These are phyloP conservation scores for Quadroppia sp. DNA, from an alignment of 2,888 invertebrate species.

Conservation along the genomic window DNA sequence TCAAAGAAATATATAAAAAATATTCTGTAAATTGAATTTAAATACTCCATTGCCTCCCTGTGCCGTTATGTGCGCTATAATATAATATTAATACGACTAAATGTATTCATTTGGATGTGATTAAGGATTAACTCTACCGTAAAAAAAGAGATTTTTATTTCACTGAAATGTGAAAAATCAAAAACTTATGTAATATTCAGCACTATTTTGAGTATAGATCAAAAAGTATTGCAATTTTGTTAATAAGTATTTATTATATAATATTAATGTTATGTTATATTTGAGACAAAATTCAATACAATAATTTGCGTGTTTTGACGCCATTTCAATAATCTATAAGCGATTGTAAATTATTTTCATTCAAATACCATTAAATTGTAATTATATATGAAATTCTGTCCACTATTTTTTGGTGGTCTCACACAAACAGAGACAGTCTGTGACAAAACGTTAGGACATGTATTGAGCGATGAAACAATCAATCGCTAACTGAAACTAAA, in stretches of 20 bases:
- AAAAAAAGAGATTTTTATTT: conserved; percentile 20
- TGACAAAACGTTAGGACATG: neutral
- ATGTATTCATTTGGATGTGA: conserved; percentile 16
- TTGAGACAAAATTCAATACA: neutral
- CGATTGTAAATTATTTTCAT: conserved; percentile 27
- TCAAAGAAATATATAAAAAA: too few relatives aligned
- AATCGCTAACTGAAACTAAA: neutral
- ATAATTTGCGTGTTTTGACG: conserved; percentile 33
- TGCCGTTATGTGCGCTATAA: neutral
- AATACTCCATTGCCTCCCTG: too few relatives aligned
- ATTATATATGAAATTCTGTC: conserved; percentile 20
- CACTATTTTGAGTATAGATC: neutral
- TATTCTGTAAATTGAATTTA: too few relatives aligned
- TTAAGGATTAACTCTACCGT: conserved; percentile 32
- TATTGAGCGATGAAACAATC: conserved; percentile 7
- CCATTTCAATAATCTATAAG: conserved; percentile 14
- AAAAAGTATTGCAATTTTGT: neutral
- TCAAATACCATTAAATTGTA: conserved; percentile 32
- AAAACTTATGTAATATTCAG: conserved; percentile 30
- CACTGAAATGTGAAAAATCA: conserved; percentile 31
- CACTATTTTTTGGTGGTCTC: neutral
- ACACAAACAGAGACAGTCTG: neutral
- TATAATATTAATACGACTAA: neutral
- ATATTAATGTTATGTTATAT: neutral
- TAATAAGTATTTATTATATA: neutral